Percentiles rank a stretch among this genome's conserved stretches.
These are phyloP conservation scores for Drosophila nr. perissopoda DNA, from an alignment of 2,888 invertebrate genomes.

Conservation along the genomic window DNA sequence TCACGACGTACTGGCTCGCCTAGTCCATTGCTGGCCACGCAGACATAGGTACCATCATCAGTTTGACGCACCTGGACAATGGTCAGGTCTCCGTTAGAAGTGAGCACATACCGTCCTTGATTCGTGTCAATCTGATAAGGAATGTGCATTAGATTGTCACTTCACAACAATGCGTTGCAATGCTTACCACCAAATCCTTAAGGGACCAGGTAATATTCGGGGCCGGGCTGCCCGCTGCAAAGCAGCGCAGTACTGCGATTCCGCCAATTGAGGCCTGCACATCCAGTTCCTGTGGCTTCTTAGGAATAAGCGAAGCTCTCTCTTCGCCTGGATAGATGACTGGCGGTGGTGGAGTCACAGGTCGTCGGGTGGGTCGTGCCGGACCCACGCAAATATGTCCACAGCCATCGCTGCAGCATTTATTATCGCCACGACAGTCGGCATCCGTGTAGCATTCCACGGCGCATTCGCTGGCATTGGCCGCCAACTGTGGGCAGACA, in stretches of 20 bases:
- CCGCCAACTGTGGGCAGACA: constrained; percentile 87
- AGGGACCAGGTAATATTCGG: constrained; percentile 92
- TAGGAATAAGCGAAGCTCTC: constrained; percentile 85
- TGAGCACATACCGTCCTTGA: constrained; percentile 89
- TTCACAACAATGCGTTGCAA: constrained; percentile 37
- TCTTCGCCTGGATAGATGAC: constrained; percentile 82
- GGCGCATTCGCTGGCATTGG: constrained; percentile 87
- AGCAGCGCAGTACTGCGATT: constrained; percentile 90
- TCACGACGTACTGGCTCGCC: constrained; percentile 89
- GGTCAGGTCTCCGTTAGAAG: constrained; percentile 91
- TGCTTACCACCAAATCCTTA: constrained; percentile 89
- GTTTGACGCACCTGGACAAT: constrained; percentile 92
- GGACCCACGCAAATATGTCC: constrained; percentile 89
- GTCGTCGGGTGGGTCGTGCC: constrained; percentile 83
- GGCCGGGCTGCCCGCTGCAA: constrained; percentile 91
- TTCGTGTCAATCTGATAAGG: constrained; percentile 89
- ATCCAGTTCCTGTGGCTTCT: constrained; percentile 86
- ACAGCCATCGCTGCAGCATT: constrained; percentile 94
- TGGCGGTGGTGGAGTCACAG: constrained; percentile 84
- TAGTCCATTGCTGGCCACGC: constrained; percentile 92
- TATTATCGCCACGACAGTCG: constrained; percentile 91
- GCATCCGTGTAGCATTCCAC: constrained; percentile 92
- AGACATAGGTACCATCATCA: constrained; percentile 94
- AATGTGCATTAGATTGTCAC: background rate
- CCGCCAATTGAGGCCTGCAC: constrained; percentile 90